Evolutionary conservation across 1,140 invertebrate species (phyloP).

Genomic region (Lepidostoma basale): DNA sequence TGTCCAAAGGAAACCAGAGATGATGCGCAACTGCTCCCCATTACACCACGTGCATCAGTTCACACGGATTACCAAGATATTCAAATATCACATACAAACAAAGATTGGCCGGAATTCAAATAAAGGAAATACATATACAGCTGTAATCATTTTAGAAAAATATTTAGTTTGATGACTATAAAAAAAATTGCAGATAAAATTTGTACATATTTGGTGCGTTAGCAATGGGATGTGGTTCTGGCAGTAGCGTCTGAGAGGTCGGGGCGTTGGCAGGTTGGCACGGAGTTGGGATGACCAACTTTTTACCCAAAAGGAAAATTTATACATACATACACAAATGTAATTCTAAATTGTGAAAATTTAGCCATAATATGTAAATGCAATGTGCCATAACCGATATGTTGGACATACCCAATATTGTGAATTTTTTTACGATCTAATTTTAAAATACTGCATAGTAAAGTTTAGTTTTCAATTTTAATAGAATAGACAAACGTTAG

Average conservation of each 20-base stretch:
- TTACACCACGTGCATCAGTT: neutral
- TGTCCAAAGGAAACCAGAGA: too few species aligned
- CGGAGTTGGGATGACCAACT: neutral
- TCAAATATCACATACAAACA: constrained; percentile 11
- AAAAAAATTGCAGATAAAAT: constrained; percentile 16
- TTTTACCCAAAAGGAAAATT: neutral
- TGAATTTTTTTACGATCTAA: constrained; percentile 26
- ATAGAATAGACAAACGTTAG: too few species aligned
- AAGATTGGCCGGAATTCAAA: constrained; percentile 37
- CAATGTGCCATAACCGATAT: constrained; percentile 40
- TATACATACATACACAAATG: neutral
- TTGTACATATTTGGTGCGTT: constrained; percentile 35
- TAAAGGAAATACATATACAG: constrained; percentile 8
- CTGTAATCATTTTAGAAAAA: constrained; percentile 38
- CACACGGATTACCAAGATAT: neutral
- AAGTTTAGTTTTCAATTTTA: neutral
- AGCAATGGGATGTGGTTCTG: constrained; percentile 20
- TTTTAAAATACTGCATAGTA: constrained; percentile 7
- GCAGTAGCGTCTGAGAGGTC: neutral
- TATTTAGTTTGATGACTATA: constrained; percentile 23
- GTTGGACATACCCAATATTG: constrained; percentile 39
- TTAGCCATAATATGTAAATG: constrained; percentile 10
- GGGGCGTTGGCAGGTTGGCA: constrained; percentile 20
- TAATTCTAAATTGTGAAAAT: neutral
- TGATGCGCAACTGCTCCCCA: too few species aligned